Evolutionary conservation across 2,888 invertebrate genomes (phyloP).

Genomic region (Galerucella calmariensis): DNA sequence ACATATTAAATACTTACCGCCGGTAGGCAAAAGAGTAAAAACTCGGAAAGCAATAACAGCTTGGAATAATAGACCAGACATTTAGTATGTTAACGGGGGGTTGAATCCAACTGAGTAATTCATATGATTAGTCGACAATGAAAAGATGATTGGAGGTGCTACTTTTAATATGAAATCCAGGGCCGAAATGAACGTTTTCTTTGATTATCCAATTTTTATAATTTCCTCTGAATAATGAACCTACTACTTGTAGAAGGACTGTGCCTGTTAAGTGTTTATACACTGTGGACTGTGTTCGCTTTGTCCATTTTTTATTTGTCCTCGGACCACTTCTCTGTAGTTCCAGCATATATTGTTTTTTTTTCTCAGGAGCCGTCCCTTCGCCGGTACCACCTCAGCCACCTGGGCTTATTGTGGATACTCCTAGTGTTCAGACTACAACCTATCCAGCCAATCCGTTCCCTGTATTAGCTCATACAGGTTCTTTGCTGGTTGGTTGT

Average conservation of each 20-base stretch:
- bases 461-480: no score
- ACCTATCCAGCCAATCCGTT: no score
- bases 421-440: no score
- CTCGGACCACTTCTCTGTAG: no score
- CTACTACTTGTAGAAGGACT: neutral
- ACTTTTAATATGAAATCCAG: slow-evolving; percentile 17
- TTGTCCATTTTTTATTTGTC: no score
- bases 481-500: no score
- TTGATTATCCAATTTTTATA: neutral
- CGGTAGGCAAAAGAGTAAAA: neutral
- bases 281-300: no score
- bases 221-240: neutral
- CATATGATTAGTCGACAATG: slow-evolving; percentile 33
- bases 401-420: no score
- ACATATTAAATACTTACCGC: neutral
- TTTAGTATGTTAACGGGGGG: slow-evolving; percentile 11
- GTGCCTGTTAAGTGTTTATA: no score
- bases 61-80: neutral
- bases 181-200: neutral
- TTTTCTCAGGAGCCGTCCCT: no score
- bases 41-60: neutral
- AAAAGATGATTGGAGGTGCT: slow-evolving; percentile 30
- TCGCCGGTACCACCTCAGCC: no score
- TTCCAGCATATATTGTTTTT: no score
- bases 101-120: slow-evolving; percentile 30